Evolutionary conservation across 2,888 invertebrate genomes (phyloP).

Genomic region (Philhelius pedissequus): DNA sequence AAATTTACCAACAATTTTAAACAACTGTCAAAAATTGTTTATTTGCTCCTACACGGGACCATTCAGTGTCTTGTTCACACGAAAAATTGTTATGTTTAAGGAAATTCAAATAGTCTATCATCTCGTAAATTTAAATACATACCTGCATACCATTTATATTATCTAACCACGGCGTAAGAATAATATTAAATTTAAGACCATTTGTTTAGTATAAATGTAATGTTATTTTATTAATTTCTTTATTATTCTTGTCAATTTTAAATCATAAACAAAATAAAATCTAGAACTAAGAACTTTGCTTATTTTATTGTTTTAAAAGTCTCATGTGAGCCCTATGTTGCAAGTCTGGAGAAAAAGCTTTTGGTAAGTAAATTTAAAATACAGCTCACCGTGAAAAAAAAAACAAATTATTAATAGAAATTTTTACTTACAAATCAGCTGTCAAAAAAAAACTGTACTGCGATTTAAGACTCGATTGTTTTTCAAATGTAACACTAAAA

Average conservation of each 20-base stretch:
- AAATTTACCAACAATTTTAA: slow-evolving; percentile 1
- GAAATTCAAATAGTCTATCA: slow-evolving; percentile 38
- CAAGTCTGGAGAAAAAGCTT: neutral
- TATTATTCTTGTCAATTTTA: slow-evolving; percentile 61
- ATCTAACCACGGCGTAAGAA: neutral
- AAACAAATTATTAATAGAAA: too few species aligned
- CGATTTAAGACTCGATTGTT: too few species aligned
- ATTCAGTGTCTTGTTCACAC: slow-evolving; percentile 70
- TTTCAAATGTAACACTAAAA: too few species aligned
- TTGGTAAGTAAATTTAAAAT: neutral
- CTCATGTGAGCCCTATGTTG: too few species aligned
- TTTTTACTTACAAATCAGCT: too few species aligned
- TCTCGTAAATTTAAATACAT: neutral
- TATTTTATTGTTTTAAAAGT: neutral
- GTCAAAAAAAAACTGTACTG: too few species aligned
- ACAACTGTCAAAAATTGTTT: slow-evolving; percentile 32
- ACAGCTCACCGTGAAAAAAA: neutral
- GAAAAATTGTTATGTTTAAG: slow-evolving; percentile 49
- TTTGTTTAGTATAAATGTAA: slow-evolving; percentile 14
- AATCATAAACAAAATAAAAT: slow-evolving; percentile 19
- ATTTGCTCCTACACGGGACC: slow-evolving; percentile 70
- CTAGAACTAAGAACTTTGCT: slow-evolving; percentile 15
- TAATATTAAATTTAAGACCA: slow-evolving; percentile 13
- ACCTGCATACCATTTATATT: too few species aligned
- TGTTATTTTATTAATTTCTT: slow-evolving; percentile 44